These are phyloP conservation scores for Pangasianodon gigas DNA, from an alignment of 2,113 vertebrate species.

Conservation along the genomic window DNA sequence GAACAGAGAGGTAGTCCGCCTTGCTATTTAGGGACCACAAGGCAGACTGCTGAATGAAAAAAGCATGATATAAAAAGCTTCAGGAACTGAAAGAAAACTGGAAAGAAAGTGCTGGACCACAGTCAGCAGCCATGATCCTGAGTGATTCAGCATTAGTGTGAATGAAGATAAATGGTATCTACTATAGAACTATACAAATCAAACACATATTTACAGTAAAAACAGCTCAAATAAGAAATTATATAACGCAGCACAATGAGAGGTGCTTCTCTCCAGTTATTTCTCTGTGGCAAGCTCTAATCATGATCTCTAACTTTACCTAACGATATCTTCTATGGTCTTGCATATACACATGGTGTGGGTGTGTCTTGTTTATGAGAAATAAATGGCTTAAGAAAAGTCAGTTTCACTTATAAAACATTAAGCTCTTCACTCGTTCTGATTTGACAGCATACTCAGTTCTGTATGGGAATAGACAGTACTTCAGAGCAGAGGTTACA, in stretches of 20 bases:
- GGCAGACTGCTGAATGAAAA: conserved; percentile 7
- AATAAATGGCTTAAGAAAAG: background rate
- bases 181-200: background rate
- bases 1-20: background rate
- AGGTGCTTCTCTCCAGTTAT: conserved; percentile 21
- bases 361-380: conserved; percentile 11
- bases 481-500: conserved; percentile 54
- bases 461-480: conserved; percentile 41
- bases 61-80: conserved; percentile 25
- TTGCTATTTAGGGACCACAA: conserved; percentile 24
- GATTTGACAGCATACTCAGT: background rate
- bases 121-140: conserved; percentile 10
- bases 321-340: background rate
- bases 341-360: conserved; percentile 15
- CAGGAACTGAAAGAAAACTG: conserved; percentile 29
- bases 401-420: background rate
- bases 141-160: background rate
- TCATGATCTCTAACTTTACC: background rate
- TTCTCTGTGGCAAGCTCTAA: background rate
- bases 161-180: background rate
- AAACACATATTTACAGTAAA: background rate
- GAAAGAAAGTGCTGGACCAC: background rate
- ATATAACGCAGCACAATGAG: conserved; percentile 19
- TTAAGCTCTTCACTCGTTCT: background rate
- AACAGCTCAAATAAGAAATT: background rate